Evolutionary conservation across 2,797 vertebrate species (phyloP).

Genomic region (Cirrhinus mrigala): DNA sequence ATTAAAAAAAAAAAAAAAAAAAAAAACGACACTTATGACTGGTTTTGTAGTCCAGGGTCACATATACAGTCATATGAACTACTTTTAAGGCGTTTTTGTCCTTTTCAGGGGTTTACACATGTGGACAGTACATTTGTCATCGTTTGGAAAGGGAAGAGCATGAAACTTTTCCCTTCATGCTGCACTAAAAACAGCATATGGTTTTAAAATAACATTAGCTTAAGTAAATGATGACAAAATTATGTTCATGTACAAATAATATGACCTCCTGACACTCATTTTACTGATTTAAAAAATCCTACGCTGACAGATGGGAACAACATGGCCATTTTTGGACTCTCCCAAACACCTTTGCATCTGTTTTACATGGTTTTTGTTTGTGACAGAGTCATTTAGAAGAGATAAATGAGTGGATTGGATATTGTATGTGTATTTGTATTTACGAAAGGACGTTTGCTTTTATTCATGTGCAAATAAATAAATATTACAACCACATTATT

Average conservation of each 20-base stretch:
- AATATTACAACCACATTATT: not conserved
- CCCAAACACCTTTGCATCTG: constrained; percentile 77
- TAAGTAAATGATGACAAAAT: not conserved
- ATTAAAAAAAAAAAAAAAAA: no score
- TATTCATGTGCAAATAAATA: not conserved
- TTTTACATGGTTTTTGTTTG: constrained; percentile 79
- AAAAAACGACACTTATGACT: no score
- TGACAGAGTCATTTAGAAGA: constrained; percentile 48
- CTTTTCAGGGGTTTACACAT: not conserved
- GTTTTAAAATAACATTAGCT: not conserved
- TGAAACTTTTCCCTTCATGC: not conserved
- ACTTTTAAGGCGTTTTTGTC: not conserved
- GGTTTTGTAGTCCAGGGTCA: no score
- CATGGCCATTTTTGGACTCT: constrained; percentile 75
- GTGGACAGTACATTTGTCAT: not conserved
- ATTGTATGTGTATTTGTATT: constrained; percentile 25
- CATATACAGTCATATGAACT: not conserved
- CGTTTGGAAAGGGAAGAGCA: not conserved
- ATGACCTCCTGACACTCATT: constrained; percentile 63
- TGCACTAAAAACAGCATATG: not conserved
- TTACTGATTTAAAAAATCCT: constrained; percentile 66
- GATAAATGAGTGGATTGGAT: constrained; percentile 6
- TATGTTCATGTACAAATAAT: constrained; percentile 5
- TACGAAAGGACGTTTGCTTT: constrained; percentile 36
- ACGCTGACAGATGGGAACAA: constrained; percentile 80